Conservation (phyloP, 2,797 vertebrate species). For the Allenopithecus nigroviridis region DNA sequence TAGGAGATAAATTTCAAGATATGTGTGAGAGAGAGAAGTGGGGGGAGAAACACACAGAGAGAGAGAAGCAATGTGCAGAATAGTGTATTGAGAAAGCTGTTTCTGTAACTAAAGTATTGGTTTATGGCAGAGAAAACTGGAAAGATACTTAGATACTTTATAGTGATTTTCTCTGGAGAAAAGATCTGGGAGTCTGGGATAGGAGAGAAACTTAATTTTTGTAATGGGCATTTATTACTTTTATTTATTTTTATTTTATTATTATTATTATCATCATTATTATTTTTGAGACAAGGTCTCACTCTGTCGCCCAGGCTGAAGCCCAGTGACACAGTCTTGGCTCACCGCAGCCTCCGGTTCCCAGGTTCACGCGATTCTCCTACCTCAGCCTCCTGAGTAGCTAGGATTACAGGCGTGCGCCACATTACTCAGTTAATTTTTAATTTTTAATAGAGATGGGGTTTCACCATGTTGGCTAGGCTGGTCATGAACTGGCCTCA, state of each 20-base stretch:
- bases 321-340: too few relatives aligned
- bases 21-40: neutral
- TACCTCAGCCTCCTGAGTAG: too few relatives aligned
- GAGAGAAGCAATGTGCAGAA: neutral
- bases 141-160: neutral
- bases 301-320: too few relatives aligned
- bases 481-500: too few relatives aligned
- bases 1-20: neutral
- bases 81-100: neutral
- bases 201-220: neutral
- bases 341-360: too few relatives aligned
- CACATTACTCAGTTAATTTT: too few relatives aligned
- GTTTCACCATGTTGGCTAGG: too few relatives aligned
- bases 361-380: too few relatives aligned
- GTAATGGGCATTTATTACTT: neutral
- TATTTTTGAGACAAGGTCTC: too few relatives aligned
- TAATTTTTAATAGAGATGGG: neutral
- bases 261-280: too few relatives aligned
- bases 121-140: neutral
- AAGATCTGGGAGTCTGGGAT: neutral
- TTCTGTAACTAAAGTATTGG: neutral
- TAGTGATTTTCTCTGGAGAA: neutral
- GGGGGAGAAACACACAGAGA: neutral
- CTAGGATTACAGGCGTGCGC: too few relatives aligned
- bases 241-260: neutral